Percentiles rank a stretch among this genome's conserved stretches.
Evolutionary conservation across 37 sponge, comb jelly and placozoan species (phyloP).

Genomic region (Eunapius fragilis): DNA sequence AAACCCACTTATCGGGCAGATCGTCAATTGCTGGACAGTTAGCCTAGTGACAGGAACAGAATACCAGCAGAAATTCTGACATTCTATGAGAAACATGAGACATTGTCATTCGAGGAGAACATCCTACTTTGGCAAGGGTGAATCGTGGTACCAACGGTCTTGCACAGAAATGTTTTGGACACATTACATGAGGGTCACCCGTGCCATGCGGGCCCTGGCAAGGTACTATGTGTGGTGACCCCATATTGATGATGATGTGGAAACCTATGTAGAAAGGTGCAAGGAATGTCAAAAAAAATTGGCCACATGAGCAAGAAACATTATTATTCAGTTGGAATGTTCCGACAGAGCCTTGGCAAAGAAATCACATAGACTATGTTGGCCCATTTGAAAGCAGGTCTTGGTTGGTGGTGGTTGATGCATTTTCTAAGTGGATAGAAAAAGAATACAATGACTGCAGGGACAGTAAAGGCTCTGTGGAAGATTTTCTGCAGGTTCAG

Average conservation of each 20-base stretch:
- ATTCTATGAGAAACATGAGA: not conserved
- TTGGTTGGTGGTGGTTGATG: constrained; percentile 31
- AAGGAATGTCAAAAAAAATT: constrained; percentile 6
- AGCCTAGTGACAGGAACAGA: not conserved
- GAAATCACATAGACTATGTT: constrained; percentile 36
- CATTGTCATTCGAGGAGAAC: constrained; percentile 10
- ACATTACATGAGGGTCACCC: constrained; percentile 45
- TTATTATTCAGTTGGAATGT: constrained; percentile 26
- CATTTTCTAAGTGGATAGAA: constrained; percentile 37
- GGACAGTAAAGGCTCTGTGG: too few species aligned
- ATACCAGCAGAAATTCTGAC: constrained; percentile 2
- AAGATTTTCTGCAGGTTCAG: too few species aligned
- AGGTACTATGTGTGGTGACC: constrained; percentile 46
- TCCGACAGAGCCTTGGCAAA: constrained; percentile 30
- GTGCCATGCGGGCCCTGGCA: constrained; percentile 19
- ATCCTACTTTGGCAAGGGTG: constrained; percentile 19
- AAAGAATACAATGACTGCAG: too few species aligned
- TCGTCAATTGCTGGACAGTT: not conserved
- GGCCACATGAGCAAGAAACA: not conserved
- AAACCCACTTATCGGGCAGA: constrained; percentile 10
- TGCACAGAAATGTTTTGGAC: not conserved
- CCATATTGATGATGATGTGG: constrained; percentile 19
- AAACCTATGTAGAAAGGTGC: not conserved
- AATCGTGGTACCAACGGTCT: constrained; percentile 6
- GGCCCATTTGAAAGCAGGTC: constrained; percentile 32